Evolutionary conservation across 2,888 invertebrate species (phyloP).

Genomic region (Chalcis sispes): DNA sequence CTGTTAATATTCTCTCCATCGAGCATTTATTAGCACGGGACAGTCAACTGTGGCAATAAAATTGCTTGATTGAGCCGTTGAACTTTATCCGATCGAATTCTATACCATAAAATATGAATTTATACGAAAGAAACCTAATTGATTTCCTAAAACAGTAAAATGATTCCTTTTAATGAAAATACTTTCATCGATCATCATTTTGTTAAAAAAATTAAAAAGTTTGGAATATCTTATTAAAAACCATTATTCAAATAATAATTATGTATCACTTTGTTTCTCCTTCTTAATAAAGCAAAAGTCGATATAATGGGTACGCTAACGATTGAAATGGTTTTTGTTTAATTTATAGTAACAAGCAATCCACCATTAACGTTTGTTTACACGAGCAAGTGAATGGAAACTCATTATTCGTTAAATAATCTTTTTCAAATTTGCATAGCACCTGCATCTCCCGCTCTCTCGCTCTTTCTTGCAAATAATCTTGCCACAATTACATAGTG

Average conservation of each 20-base stretch:
- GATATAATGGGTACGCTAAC: not conserved
- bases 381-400: not conserved
- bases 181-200: not conserved
- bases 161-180: not conserved
- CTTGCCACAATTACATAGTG: slow-evolving; percentile 37
- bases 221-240: no score
- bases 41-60: slow-evolving; percentile 26
- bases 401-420: slow-evolving; percentile 28
- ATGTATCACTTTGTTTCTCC: no score
- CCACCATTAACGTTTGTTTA: slow-evolving; percentile 30
- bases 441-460: no score
- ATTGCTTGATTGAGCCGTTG: slow-evolving; percentile 38
- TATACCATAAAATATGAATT: slow-evolving; percentile 33
- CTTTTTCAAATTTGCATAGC: slow-evolving; percentile 23
- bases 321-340: slow-evolving; percentile 3
- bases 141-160: not conserved
- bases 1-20: not conserved
- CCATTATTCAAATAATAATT: no score
- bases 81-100: slow-evolving; percentile 29
- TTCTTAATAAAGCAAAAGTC: slow-evolving; percentile 1
- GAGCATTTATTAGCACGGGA: slow-evolving; percentile 7
- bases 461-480: slow-evolving; percentile 4
- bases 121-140: slow-evolving; percentile 3
- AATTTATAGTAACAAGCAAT: not conserved
- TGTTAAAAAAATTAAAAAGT: no score